phyloP scores from a whole-genome alignment of 2,113 vertebrate genomes.

The Cyanistes caeruleus region DNA sequence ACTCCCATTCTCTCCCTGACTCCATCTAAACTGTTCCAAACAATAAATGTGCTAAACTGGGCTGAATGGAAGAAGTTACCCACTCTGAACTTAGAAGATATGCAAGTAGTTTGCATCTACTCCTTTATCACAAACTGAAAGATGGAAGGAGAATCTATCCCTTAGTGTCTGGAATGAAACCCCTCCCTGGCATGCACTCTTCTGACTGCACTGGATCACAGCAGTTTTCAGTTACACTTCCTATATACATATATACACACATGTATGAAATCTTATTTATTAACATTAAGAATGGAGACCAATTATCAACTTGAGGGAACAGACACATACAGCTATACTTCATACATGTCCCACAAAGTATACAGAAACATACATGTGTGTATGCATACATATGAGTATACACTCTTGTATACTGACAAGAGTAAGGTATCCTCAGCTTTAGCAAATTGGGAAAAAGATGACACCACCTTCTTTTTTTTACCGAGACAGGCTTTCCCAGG shows the following conservation, averaged over 20 bases:
- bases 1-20: neutral
- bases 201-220: neutral
- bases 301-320: neutral
- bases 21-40: neutral
- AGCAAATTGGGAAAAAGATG: neutral
- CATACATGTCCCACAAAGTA: neutral
- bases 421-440: neutral
- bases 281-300: neutral
- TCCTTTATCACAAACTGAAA: neutral
- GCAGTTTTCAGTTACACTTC: neutral
- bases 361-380: accelerated
- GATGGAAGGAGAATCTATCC: neutral
- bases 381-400: neutral
- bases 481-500: neutral
- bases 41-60: neutral
- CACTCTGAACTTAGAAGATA: neutral
- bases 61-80: neutral
- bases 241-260: neutral
- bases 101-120: neutral
- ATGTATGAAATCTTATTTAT: neutral
- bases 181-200: neutral
- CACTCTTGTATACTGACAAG: neutral
- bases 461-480: neutral
- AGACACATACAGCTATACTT: neutral
- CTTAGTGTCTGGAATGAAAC: neutral